These are phyloP conservation scores for Noctua janthina DNA, from an alignment of 2,888 invertebrate genomes.

Conservation along the genomic window DNA sequence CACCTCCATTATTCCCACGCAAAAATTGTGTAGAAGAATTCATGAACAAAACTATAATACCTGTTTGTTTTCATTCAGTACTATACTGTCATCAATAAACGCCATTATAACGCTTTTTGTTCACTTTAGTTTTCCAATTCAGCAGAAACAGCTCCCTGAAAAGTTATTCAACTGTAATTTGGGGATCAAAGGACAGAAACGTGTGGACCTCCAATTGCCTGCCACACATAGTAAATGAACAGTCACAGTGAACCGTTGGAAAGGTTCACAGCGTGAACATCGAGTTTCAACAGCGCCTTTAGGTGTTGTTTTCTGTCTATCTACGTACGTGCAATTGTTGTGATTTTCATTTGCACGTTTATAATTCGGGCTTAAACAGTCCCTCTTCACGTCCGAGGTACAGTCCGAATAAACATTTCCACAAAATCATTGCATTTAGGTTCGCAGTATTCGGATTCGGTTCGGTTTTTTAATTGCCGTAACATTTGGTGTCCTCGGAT, in stretches of 20 bases:
- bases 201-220: conserved; percentile 13
- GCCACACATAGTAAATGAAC: conserved; percentile 4
- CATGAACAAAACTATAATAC: neutral
- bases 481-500: neutral
- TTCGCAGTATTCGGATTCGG: neutral
- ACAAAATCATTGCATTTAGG: neutral
- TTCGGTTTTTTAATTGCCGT: conserved; percentile 11
- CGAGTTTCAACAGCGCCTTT: conserved; percentile 10
- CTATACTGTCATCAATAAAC: neutral
- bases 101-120: neutral
- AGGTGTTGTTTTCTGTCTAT: neutral
- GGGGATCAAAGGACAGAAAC: conserved; percentile 44
- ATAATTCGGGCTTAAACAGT: neutral
- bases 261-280: neutral
- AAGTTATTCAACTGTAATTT: conserved; percentile 47
- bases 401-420: neutral
- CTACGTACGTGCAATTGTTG: neutral
- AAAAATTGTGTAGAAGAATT: conserved; percentile 4
- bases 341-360: conserved; percentile 1
- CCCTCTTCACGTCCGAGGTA: neutral
- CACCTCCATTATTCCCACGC: conserved; percentile 18
- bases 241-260: conserved; percentile 1
- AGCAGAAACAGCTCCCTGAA: conserved; percentile 19
- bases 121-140: conserved; percentile 17
- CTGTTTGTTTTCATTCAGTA: neutral